Percentiles rank a stretch among this genome's conserved stretches.
Evolutionary conservation across 2,888 invertebrate genomes (phyloP).

Genomic region (Clusia tigrina): DNA sequence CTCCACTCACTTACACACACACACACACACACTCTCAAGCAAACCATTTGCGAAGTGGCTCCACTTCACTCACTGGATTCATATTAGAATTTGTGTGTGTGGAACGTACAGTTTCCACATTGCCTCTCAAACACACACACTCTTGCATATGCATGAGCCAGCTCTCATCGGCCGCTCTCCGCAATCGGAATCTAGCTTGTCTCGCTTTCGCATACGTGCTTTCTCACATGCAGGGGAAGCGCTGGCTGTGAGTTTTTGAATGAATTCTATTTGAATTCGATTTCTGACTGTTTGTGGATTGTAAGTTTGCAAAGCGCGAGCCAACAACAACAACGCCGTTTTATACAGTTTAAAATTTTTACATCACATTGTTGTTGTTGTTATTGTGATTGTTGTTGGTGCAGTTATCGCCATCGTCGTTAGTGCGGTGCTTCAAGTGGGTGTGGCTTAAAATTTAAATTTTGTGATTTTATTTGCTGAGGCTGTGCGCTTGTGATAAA

Average conservation of each 20-base stretch:
- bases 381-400: slow-evolving; percentile 24
- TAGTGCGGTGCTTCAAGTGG: slow-evolving; percentile 35
- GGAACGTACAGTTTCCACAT: slow-evolving; percentile 29
- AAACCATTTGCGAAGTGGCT: neutral
- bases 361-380: slow-evolving; percentile 38
- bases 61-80: neutral
- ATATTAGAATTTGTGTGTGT: slow-evolving; percentile 25
- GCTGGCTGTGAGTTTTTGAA: slow-evolving; percentile 36
- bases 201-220: slow-evolving; percentile 25
- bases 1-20: no score
- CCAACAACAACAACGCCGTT: slow-evolving; percentile 46
- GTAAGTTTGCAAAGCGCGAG: slow-evolving; percentile 39
- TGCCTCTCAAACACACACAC: slow-evolving; percentile 11
- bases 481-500: slow-evolving; percentile 24
- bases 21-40: neutral
- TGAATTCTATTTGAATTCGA: slow-evolving; percentile 41
- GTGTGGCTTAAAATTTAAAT: slow-evolving; percentile 65
- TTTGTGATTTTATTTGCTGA: slow-evolving; percentile 45
- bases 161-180: slow-evolving; percentile 19
- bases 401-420: slow-evolving; percentile 39
- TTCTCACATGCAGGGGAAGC: slow-evolving; percentile 25
- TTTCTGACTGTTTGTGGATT: slow-evolving; percentile 32
- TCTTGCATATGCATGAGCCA: no score
- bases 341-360: slow-evolving; percentile 57
- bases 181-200: slow-evolving; percentile 23